phyloP scores from a whole-genome alignment of 2,113 vertebrate species.

The Thalassoma bifasciatum region DNA sequence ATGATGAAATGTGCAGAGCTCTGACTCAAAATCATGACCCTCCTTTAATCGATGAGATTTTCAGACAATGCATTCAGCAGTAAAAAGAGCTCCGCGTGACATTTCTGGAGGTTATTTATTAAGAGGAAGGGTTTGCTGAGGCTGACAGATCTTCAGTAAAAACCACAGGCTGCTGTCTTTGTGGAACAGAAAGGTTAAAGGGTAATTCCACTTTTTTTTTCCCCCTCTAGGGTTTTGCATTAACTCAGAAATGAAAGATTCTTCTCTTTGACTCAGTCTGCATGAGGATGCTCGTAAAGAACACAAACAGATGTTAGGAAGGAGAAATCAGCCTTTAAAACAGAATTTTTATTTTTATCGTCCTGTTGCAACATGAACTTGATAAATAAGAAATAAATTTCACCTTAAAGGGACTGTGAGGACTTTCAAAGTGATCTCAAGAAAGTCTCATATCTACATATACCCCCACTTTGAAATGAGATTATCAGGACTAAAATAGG shows the following conservation, averaged over 20 bases:
- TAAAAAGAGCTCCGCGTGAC: not conserved
- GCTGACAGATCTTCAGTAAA: constrained; percentile 14
- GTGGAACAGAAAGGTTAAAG: constrained; percentile 24
- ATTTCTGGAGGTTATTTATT: not conserved
- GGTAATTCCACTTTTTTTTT: not conserved
- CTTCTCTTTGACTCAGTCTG: not conserved
- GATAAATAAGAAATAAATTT: too few species aligned
- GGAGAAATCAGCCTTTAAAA: not conserved
- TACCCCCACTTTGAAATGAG: too few species aligned
- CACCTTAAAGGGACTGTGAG: too few species aligned
- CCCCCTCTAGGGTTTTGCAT: not conserved
- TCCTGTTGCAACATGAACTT: not conserved
- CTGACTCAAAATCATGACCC: constrained; percentile 4
- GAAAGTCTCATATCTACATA: too few species aligned
- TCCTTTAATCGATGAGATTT: not conserved
- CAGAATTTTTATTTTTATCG: not conserved
- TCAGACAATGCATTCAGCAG: constrained; percentile 1
- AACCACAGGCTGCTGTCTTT: constrained; percentile 23
- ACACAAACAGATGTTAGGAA: not conserved
- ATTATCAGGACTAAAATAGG: too few species aligned
- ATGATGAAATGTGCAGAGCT: constrained; percentile 12
- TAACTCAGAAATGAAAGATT: not conserved
- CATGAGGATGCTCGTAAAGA: not conserved
- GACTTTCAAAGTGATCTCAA: too few species aligned
- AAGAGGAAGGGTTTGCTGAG: not conserved